Percentiles rank a stretch among this genome's conserved stretches.
phyloP scores from a whole-genome alignment of 2,888 invertebrate genomes.

The Phyto melanocephala region DNA sequence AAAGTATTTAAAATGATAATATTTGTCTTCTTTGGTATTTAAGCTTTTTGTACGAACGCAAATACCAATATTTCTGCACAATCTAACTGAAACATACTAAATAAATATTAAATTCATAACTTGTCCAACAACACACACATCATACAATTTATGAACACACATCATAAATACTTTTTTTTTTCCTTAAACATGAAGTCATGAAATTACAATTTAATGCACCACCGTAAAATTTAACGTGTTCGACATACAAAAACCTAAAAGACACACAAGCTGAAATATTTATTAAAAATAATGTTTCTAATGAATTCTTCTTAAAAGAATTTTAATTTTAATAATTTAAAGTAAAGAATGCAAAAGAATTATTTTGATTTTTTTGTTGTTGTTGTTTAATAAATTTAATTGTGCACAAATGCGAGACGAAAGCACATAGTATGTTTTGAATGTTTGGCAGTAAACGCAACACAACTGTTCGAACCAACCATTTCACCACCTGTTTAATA shows the following conservation, averaged over 20 bases:
- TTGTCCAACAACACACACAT: constrained; percentile 40
- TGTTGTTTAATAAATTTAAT: not conserved
- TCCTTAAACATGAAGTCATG: constrained; percentile 50
- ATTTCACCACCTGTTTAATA: constrained; percentile 60
- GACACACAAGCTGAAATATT: not conserved
- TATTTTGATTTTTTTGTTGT: not conserved
- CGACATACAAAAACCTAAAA: constrained; percentile 43
- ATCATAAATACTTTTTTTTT: constrained; percentile 61
- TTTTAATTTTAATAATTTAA: not conserved
- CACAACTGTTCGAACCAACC: not conserved
- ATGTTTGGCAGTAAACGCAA: not conserved
- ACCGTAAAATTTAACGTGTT: constrained; percentile 54
- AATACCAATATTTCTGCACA: too few relatives aligned
- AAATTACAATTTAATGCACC: constrained; percentile 57
- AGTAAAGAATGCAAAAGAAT: not conserved
- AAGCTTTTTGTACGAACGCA: too few relatives aligned
- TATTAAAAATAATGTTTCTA: constrained; percentile 45
- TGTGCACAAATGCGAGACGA: not conserved
- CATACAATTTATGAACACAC: constrained; percentile 64
- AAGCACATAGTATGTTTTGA: not conserved
- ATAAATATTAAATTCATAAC: constrained; percentile 48
- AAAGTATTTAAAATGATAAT: too few relatives aligned
- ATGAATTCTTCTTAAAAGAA: constrained; percentile 30
- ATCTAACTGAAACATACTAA: too few relatives aligned
- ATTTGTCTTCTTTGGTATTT: too few relatives aligned